Evolutionary conservation across 1,140 invertebrate genomes (phyloP).

Genomic region (Calosoma granatense): DNA sequence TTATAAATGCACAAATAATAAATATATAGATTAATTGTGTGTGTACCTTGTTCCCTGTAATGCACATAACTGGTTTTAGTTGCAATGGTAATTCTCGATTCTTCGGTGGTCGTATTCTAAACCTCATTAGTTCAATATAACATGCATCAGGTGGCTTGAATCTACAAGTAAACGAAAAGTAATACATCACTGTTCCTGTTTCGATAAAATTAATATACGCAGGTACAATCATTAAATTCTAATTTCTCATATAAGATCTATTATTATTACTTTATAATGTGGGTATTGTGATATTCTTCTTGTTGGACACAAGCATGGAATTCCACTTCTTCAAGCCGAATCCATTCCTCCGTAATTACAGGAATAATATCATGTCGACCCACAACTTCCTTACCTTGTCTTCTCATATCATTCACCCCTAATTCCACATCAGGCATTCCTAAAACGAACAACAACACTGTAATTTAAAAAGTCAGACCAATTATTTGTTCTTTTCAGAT

Average conservation of each 20-base stretch:
- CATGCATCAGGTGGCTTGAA: conserved; percentile 98
- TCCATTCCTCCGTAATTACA: conserved; percentile 99
- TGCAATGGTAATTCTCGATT: conserved; percentile 96
- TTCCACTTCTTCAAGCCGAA: conserved; percentile 85
- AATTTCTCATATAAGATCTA: too few species aligned
- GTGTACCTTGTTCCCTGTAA: conserved; percentile 69
- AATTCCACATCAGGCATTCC: conserved; percentile 94
- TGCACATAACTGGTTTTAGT: conserved; percentile 77
- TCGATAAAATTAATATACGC: background rate
- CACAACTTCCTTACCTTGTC: conserved; percentile 97
- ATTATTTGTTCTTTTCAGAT: background rate
- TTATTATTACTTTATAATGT: conserved; percentile 71
- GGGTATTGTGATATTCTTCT: conserved; percentile 81
- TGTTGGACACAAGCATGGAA: conserved; percentile 92
- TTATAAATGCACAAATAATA: conserved; percentile 1
- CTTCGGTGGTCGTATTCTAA: conserved; percentile 88
- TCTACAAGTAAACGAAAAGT: conserved; percentile 41
- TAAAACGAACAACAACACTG: conserved; percentile 25
- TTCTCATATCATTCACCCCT: conserved; percentile 91
- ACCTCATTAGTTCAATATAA: conserved; percentile 94
- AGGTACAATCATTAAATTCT: background rate
- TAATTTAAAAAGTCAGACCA: conserved; percentile 5
- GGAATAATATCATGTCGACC: conserved; percentile 98
- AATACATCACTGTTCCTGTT: too few species aligned
- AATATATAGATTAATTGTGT: conserved; percentile 10